Conservation (phyloP, 2,797 vertebrate genomes). For the Menidia menidia region DNA sequence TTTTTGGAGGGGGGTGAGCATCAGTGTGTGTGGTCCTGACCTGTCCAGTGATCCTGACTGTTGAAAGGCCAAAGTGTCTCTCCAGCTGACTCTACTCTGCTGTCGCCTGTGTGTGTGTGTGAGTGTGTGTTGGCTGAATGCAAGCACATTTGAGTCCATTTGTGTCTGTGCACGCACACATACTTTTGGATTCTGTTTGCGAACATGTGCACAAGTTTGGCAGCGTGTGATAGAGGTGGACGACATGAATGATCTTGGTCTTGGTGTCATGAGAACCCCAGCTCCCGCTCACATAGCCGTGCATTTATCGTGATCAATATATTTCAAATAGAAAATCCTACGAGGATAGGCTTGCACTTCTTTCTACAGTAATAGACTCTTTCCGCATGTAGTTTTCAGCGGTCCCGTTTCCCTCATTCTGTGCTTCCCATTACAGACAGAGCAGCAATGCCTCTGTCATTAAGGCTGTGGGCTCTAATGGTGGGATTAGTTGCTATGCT, state of each 20-base stretch:
- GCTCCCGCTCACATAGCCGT: not conserved
- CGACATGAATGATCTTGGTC: constrained; percentile 67
- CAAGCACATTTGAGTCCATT: constrained; percentile 20
- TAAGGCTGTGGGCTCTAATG: constrained; percentile 73
- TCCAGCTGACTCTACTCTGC: constrained; percentile 83
- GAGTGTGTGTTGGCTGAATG: constrained; percentile 3
- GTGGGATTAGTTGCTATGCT: constrained; percentile 77
- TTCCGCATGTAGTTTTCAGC: not conserved
- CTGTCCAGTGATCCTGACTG: constrained; percentile 78
- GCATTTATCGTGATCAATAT: not conserved
- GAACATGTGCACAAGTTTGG: constrained; percentile 48
- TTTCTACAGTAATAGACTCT: constrained; percentile 2
- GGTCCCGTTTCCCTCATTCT: not conserved
- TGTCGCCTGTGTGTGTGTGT: constrained; percentile 67
- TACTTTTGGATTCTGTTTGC: constrained; percentile 45
- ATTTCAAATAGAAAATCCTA: not conserved
- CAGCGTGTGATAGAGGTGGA: constrained; percentile 53
- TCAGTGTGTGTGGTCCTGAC: constrained; percentile 85
- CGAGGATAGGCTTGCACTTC: not conserved
- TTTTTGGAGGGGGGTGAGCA: constrained; percentile 20
- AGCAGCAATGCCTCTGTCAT: constrained; percentile 64
- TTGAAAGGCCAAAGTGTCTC: constrained; percentile 82
- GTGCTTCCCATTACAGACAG: constrained; percentile 19
- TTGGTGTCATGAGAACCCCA: constrained; percentile 48
- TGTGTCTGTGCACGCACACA: not conserved